Percentiles rank a stretch among this genome's conserved stretches.
Evolutionary conservation across 2,888 invertebrate species (phyloP).

Genomic region (Muschampia plurimacula): DNA sequence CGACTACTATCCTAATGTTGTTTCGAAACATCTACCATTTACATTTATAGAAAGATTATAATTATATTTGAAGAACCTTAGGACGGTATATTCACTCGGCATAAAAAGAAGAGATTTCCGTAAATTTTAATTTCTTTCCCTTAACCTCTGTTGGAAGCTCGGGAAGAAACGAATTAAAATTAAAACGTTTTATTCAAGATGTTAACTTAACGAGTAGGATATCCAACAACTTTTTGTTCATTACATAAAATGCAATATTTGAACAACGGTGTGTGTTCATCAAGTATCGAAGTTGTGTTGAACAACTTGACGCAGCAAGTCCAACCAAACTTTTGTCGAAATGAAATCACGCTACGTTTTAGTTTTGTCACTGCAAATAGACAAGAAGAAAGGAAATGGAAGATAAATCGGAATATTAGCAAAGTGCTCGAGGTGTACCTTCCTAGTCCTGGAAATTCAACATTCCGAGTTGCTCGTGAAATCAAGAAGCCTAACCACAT

Average conservation of each 20-base stretch:
- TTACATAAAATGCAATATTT: constrained; percentile 18
- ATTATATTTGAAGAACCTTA: not conserved
- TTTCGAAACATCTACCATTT: no score
- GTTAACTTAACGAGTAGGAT: not conserved
- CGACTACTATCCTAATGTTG: no score
- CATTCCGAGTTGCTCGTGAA: no score
- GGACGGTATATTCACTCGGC: not conserved
- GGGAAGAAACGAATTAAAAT: constrained; percentile 17
- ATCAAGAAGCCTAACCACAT: no score
- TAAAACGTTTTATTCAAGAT: constrained; percentile 13
- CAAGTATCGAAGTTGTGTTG: constrained; percentile 13
- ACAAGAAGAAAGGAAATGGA: constrained; percentile 54
- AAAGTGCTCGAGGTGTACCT: constrained; percentile 41
- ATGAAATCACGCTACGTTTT: constrained; percentile 43
- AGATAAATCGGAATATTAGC: constrained; percentile 54
- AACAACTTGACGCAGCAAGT: constrained; percentile 25
- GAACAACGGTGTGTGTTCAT: constrained; percentile 7
- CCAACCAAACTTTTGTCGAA: constrained; percentile 29
- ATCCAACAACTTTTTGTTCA: constrained; percentile 8
- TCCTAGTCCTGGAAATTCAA: not conserved
- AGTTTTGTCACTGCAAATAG: constrained; percentile 57
- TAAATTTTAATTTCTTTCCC: constrained; percentile 22
- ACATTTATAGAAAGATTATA: no score
- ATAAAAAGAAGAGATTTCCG: constrained; percentile 17
- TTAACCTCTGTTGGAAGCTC: constrained; percentile 9